phyloP scores from a whole-genome alignment of 2,797 vertebrate genomes.

The Dermochelys coriacea region DNA sequence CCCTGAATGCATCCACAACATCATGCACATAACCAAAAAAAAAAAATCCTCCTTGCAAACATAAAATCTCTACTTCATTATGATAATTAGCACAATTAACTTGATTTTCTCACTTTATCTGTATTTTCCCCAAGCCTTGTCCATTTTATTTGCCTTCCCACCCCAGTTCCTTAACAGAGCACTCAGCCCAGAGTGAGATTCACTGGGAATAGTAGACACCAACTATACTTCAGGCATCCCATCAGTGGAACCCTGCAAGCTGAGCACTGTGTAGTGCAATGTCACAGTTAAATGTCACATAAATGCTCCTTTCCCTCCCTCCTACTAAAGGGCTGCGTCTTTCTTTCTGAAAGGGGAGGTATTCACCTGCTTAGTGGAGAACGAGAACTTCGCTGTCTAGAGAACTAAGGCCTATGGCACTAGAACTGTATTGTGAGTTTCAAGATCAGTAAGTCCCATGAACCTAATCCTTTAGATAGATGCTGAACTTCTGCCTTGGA shows the following conservation, averaged over 20 bases:
- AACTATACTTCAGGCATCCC: accelerated
- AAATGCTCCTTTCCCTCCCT: neutral
- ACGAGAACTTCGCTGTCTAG: neutral
- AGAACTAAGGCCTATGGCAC: neutral
- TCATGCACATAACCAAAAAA: neutral
- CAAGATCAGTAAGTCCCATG: neutral
- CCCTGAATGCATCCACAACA: conserved; percentile 45
- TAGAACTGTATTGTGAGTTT: neutral
- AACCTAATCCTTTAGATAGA: neutral
- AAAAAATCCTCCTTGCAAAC: conserved; percentile 60
- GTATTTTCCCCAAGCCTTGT: conserved; percentile 37
- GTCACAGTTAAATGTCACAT: neutral
- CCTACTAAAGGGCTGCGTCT: neutral
- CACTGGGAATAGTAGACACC: neutral
- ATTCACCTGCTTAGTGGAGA: neutral
- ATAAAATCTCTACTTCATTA: conserved; percentile 44
- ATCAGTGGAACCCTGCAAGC: accelerated
- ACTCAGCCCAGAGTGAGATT: neutral
- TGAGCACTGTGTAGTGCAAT: neutral
- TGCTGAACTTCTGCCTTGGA: neutral
- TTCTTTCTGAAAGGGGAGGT: accelerated
- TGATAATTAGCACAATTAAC: conserved; percentile 56
- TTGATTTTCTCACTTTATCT: conserved; percentile 47
- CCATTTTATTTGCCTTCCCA: neutral
- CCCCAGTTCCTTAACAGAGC: neutral